Evolutionary conservation across 1,140 invertebrate genomes (phyloP).

Genomic region (Magallana gigas): DNA sequence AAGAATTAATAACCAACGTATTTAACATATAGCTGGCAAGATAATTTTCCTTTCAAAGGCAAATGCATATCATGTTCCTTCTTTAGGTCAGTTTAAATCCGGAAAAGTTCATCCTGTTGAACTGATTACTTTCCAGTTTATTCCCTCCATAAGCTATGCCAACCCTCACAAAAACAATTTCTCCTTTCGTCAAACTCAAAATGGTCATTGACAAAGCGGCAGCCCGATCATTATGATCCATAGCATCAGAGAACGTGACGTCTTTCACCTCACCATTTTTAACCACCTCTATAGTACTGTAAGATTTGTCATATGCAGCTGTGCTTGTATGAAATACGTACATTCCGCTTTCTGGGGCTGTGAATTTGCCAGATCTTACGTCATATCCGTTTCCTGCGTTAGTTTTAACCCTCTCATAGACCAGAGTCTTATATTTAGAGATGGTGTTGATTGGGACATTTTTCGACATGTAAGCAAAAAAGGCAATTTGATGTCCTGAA

Average conservation of each 20-base stretch:
- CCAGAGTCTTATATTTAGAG: slow-evolving; percentile 22
- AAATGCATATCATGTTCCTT: no score
- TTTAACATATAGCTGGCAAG: no score
- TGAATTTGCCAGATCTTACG: slow-evolving; percentile 42
- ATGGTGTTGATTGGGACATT: background rate
- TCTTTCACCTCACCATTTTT: background rate
- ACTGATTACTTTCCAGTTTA: background rate
- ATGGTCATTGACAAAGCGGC: background rate
- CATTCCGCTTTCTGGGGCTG: slow-evolving; percentile 35
- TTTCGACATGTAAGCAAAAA: background rate
- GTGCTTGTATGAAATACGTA: slow-evolving; percentile 47
- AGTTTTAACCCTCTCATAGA: slow-evolving; percentile 46
- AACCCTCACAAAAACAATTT: background rate
- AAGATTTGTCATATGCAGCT: background rate
- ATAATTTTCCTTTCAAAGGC: no score
- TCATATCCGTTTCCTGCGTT: slow-evolving; percentile 53
- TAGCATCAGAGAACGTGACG: slow-evolving; percentile 12
- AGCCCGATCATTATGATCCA: slow-evolving; percentile 7
- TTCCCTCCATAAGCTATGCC: background rate
- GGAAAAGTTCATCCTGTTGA: background rate
- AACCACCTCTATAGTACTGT: background rate
- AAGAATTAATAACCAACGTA: no score
- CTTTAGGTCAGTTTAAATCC: background rate
- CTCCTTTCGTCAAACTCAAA: background rate
- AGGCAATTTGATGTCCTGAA: slow-evolving; percentile 1